A percentile compares a stretch with the other conserved stretches of the same genome.
phyloP scores from a whole-genome alignment of 1,140 invertebrate species.

The Polyergus mexicanus region DNA sequence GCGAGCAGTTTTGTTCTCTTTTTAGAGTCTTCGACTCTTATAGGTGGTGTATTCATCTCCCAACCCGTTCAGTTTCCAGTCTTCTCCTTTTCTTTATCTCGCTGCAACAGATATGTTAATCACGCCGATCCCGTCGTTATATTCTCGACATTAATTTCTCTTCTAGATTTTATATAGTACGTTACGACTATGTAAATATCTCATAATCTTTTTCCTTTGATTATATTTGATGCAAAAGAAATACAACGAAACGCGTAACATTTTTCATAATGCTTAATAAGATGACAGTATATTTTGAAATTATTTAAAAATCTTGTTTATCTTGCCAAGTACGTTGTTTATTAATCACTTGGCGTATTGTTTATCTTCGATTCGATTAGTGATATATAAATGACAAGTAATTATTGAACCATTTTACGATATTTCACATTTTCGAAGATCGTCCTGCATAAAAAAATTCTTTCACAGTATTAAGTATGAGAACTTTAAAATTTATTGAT shows the following conservation, averaged over 20 bases:
- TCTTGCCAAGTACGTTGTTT: not conserved
- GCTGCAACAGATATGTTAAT: constrained; percentile 58
- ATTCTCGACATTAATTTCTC: constrained; percentile 48
- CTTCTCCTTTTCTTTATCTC: constrained; percentile 11
- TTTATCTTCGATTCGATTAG: not conserved
- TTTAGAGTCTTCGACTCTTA: constrained; percentile 44
- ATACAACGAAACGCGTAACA: not conserved
- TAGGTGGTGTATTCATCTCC: constrained; percentile 44
- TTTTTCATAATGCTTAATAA: not conserved
- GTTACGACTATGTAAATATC: not conserved
- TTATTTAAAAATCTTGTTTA: not conserved
- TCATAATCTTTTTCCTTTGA: not conserved
- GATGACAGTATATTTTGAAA: not conserved
- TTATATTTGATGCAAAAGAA: constrained; percentile 1
- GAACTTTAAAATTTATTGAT: not conserved
- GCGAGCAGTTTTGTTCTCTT: constrained; percentile 49
- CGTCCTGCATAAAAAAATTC: not conserved
- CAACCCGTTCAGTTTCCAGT: not conserved
- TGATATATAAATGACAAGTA: not conserved
- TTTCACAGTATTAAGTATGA: not conserved
- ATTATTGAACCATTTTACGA: not conserved
- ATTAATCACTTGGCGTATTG: not conserved
- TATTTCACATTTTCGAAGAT: not conserved
- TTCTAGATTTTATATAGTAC: constrained; percentile 20
- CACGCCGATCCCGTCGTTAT: constrained; percentile 28